Evolutionary conservation across 2,797 vertebrate species (phyloP).

Genomic region (Linurgus olivaceus): DNA sequence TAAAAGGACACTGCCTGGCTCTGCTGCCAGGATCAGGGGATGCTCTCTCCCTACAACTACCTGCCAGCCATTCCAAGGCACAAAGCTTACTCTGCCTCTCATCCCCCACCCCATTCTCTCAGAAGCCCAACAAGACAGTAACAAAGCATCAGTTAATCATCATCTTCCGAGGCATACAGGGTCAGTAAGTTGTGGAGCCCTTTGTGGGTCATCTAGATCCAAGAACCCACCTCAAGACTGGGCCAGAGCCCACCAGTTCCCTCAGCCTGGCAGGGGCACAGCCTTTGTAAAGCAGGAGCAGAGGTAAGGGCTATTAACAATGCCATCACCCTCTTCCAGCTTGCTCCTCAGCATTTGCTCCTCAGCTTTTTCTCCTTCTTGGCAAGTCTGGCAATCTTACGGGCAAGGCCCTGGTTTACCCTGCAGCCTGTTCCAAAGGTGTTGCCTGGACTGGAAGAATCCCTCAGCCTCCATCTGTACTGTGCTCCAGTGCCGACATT

Average conservation of each 20-base stretch:
- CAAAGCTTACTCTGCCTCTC: neutral
- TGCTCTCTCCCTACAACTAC: neutral
- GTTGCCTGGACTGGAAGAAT: neutral
- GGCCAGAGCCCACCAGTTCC: neutral
- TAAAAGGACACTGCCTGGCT: neutral
- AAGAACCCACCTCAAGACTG: neutral
- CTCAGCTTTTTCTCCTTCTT: neutral
- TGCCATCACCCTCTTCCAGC: neutral
- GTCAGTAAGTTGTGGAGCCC: neutral
- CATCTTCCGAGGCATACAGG: too few relatives aligned
- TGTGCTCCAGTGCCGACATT: neutral
- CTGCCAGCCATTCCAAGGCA: neutral
- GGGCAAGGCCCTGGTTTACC: neutral
- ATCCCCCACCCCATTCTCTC: fast-evolving
- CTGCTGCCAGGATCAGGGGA: neutral
- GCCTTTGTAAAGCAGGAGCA: neutral
- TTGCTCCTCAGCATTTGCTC: neutral
- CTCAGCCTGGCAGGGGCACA: neutral
- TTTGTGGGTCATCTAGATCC: neutral
- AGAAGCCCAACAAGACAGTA: neutral
- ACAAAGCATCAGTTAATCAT: neutral
- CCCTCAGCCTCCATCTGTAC: neutral
- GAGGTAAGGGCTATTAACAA: neutral
- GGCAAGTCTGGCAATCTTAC: neutral
- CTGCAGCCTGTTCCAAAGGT: neutral